Percentiles rank a stretch among this genome's conserved stretches.
These are phyloP conservation scores for Elgonia sp. DNA, from an alignment of 2,888 invertebrate genomes.

Conservation along the genomic window DNA sequence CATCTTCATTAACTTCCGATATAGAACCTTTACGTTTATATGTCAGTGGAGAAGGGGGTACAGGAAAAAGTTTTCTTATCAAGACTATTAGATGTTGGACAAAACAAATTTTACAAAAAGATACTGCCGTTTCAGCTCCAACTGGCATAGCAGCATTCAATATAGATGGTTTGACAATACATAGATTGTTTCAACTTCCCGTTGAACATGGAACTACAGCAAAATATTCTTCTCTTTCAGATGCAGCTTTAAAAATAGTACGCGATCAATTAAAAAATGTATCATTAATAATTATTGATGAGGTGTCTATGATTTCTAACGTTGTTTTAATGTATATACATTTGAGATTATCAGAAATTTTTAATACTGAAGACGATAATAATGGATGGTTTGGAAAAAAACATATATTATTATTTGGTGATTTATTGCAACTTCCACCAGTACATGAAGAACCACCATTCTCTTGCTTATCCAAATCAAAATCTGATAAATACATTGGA, in stretches of 20 bases:
- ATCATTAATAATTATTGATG: constrained; percentile 80
- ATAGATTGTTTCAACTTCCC: constrained; percentile 81
- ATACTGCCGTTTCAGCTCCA: constrained; percentile 80
- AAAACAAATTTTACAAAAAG: constrained; percentile 78
- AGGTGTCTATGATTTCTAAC: constrained; percentile 77
- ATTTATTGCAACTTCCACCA: no score
- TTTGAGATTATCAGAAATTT: constrained; percentile 79
- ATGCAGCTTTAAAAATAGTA: constrained; percentile 77
- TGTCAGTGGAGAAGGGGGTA: constrained; percentile 3
- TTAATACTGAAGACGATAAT: constrained; percentile 77
- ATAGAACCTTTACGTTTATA: neutral
- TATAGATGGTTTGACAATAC: constrained; percentile 82
- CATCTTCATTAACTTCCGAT: neutral
- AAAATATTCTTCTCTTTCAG: constrained; percentile 80
- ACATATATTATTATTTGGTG: constrained; percentile 46
- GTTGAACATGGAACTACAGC: constrained; percentile 81
- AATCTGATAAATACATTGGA: no score
- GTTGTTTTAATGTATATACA: constrained; percentile 79
- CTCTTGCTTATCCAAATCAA: no score
- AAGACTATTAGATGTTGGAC: constrained; percentile 42
- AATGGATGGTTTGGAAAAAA: constrained; percentile 82
- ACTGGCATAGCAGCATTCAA: constrained; percentile 84
- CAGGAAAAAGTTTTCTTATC: constrained; percentile 2
- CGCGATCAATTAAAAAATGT: constrained; percentile 79
- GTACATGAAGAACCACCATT: no score